Percentiles rank a stretch among this genome's conserved stretches.
Evolutionary conservation across 2,888 invertebrate genomes (phyloP).

Genomic region (Vandiemenella viatica): DNA sequence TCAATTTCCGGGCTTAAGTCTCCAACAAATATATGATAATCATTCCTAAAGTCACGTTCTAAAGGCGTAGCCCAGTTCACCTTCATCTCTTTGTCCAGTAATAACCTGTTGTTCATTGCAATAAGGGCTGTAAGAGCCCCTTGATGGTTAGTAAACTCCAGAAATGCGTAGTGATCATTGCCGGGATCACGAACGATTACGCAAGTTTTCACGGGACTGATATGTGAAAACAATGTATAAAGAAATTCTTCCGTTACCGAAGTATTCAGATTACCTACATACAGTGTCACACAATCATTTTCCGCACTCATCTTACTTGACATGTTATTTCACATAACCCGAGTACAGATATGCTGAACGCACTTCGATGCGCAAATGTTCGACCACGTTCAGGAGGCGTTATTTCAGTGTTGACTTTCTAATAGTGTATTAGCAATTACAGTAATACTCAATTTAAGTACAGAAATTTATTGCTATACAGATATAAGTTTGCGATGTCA

Average conservation of each 20-base stretch:
- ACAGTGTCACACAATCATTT: slow-evolving; percentile 87
- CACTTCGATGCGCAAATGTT: too few species aligned
- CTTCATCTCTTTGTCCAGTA: slow-evolving; percentile 98
- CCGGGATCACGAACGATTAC: slow-evolving; percentile 98
- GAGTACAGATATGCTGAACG: too few species aligned
- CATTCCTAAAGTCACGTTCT: slow-evolving; percentile 93
- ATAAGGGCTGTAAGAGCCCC: slow-evolving; percentile 92
- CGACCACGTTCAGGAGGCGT: too few species aligned
- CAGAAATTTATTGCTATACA: too few species aligned
- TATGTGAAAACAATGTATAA: slow-evolving; percentile 89
- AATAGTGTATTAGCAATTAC: too few species aligned
- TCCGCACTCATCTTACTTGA: slow-evolving; percentile 60
- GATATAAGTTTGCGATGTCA: too few species aligned
- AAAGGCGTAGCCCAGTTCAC: slow-evolving; percentile 99
- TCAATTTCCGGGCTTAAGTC: slow-evolving; percentile 98
- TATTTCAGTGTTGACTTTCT: too few species aligned
- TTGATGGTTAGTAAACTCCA: slow-evolving; percentile 92
- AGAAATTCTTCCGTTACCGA: slow-evolving; percentile 89
- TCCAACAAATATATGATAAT: slow-evolving; percentile 99
- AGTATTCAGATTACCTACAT: slow-evolving; percentile 94
- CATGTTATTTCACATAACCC: too few species aligned
- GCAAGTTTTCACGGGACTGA: slow-evolving; percentile 94
- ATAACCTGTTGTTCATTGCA: slow-evolving; percentile 96
- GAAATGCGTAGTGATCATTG: slow-evolving; percentile 98
- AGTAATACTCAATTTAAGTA: too few species aligned